Evolutionary conservation across 1,140 invertebrate species (phyloP).

Genomic region (Apocrypta bakeri): DNA sequence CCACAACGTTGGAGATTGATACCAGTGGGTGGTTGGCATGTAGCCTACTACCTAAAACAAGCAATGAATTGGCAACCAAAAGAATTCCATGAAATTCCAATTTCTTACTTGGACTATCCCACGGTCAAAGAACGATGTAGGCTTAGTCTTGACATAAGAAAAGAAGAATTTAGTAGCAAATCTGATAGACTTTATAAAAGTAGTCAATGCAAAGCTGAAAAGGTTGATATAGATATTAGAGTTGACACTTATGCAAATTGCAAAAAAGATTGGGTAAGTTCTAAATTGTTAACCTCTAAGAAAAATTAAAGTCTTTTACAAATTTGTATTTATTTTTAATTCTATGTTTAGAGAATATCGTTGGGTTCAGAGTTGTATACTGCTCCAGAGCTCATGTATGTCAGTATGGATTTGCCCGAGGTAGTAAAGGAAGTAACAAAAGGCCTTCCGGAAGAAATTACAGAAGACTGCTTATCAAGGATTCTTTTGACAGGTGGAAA

Average conservation of each 20-base stretch:
- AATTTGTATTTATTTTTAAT: neutral
- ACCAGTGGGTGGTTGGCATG: conserved; percentile 73
- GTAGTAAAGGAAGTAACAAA: conserved; percentile 71
- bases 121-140: conserved; percentile 73
- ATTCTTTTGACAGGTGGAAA: conserved; percentile 76
- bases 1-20: conserved; percentile 69
- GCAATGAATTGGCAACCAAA: conserved; percentile 73
- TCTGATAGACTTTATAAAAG: conserved; percentile 46
- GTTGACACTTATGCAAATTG: conserved; percentile 70
- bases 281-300: too few species aligned
- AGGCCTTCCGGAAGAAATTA: conserved; percentile 68
- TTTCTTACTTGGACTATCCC: conserved; percentile 72
- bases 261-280: conserved; percentile 68
- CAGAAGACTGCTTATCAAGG: conserved; percentile 72
- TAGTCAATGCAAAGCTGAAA: conserved; percentile 57
- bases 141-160: conserved; percentile 72
- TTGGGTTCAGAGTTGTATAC: conserved; percentile 73
- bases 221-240: conserved; percentile 69
- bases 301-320: neutral
- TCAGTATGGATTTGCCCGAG: conserved; percentile 70
- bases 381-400: conserved; percentile 76
- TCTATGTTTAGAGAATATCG: conserved; percentile 67
- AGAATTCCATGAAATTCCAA: conserved; percentile 71
- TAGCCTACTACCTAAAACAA: conserved; percentile 73
- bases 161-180: conserved; percentile 63